These are phyloP conservation scores for Raillietiella orientalis DNA, from an alignment of 2,888 invertebrate species.

Conservation along the genomic window DNA sequence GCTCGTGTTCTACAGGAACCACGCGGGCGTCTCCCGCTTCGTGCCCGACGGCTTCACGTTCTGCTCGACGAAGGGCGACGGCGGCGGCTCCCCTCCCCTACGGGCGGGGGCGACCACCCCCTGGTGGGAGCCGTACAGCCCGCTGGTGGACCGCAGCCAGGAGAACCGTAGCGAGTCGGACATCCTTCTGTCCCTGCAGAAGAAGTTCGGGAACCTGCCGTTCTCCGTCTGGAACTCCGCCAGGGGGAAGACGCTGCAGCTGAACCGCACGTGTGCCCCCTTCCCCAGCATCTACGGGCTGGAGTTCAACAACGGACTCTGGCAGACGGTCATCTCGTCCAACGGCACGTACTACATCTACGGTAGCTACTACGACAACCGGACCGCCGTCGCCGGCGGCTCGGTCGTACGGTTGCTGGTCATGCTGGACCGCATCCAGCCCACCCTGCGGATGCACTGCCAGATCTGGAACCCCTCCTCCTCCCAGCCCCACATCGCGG, in stretches of 20 bases:
- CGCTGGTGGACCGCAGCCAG: too few relatives aligned
- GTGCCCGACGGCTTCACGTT: too few relatives aligned
- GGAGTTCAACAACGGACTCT: conserved; percentile 72
- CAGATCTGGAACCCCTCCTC: conserved; percentile 66
- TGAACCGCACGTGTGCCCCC: conserved; percentile 40
- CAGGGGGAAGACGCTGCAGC: conserved; percentile 31
- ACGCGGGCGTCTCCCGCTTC: too few relatives aligned
- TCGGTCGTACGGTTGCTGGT: conserved; percentile 51
- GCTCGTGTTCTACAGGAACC: too few relatives aligned
- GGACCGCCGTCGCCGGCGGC: conserved; percentile 29
- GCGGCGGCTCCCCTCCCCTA: too few relatives aligned
- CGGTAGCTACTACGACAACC: conserved; percentile 57
- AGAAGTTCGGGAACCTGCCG: conserved; percentile 46
- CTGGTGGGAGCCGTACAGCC: too few relatives aligned
- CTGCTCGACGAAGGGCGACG: too few relatives aligned
- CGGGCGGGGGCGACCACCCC: too few relatives aligned
- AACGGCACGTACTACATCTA: conserved; percentile 70
- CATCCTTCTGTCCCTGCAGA: conserved; percentile 19
- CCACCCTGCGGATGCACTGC: conserved; percentile 43
- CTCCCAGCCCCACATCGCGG: conserved; percentile 32
- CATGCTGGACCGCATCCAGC: conserved; percentile 67
- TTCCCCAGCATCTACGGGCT: conserved; percentile 65
- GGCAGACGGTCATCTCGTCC: conserved; percentile 49
- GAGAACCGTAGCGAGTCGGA: conserved; percentile 12
- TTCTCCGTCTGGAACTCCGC: conserved; percentile 53